Evolutionary conservation across 2,797 vertebrate species (phyloP).

Genomic region (Arnoldichthys spilopterus): DNA sequence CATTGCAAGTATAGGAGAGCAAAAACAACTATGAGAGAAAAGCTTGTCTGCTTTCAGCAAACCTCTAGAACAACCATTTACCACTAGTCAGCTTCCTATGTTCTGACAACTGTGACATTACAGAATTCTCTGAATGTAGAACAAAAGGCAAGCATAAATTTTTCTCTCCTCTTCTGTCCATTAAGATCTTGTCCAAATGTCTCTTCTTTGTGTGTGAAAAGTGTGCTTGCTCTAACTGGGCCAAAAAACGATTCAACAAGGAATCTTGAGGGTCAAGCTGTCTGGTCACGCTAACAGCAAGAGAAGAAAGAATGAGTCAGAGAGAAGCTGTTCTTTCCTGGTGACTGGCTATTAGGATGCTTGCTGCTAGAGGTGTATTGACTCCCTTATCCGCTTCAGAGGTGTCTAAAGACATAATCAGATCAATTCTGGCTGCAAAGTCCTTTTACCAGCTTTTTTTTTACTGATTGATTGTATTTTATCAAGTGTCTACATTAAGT

Average conservation of each 20-base stretch:
- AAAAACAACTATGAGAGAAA: constrained; percentile 62
- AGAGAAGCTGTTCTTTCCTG: constrained; percentile 1
- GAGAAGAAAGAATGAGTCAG: background rate
- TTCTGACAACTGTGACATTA: background rate
- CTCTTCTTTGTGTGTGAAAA: background rate
- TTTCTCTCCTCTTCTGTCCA: no score
- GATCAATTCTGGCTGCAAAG: background rate
- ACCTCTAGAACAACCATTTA: background rate
- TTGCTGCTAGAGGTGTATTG: background rate
- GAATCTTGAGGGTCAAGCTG: background rate
- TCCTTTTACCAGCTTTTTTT: background rate
- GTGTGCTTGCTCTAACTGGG: background rate
- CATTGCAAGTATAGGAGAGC: constrained; percentile 6
- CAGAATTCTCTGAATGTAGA: no score
- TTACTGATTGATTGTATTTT: constrained; percentile 2
- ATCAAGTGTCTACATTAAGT: background rate
- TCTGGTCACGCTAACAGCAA: background rate
- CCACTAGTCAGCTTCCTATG: background rate
- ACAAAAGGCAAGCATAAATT: no score
- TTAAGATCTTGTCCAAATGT: background rate
- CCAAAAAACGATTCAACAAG: constrained; percentile 42
- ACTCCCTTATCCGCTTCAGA: background rate
- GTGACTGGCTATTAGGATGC: constrained; percentile 1
- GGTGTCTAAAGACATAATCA: background rate
- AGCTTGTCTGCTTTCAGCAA: background rate